A percentile compares a stretch with the other conserved stretches of the same genome.
phyloP scores from a whole-genome alignment of 1,140 invertebrate genomes.

The Reticulitermes speratus region DNA sequence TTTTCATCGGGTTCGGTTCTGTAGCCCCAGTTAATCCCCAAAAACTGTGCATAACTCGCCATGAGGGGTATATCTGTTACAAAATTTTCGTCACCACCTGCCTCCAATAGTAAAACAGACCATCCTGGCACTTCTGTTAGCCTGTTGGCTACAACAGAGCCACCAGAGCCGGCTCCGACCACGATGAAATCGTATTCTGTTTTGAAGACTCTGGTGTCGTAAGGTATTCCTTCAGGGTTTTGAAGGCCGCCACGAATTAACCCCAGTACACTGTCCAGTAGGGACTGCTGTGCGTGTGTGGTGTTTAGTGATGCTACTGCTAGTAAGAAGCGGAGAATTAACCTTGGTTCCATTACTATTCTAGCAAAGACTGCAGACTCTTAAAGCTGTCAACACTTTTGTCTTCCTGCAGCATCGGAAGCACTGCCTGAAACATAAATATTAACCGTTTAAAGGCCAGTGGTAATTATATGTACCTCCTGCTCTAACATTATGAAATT shows the following conservation, averaged over 20 bases:
- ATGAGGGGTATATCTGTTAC: not conserved
- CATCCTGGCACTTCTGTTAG: not conserved
- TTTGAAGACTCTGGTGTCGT: not conserved
- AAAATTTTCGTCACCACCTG: not conserved
- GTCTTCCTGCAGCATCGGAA: too few relatives aligned
- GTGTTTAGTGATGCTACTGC: not conserved
- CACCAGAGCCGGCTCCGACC: not conserved
- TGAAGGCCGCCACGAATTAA: not conserved
- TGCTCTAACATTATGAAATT: too few relatives aligned
- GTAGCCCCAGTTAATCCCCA: conserved; percentile 66
- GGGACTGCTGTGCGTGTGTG: not conserved
- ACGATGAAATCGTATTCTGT: conserved; percentile 1
- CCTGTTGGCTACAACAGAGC: conserved; percentile 17
- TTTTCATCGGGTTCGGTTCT: conserved; percentile 70
- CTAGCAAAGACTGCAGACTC: too few relatives aligned
- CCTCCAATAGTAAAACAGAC: not conserved
- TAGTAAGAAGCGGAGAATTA: not conserved
- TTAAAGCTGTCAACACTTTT: too few relatives aligned
- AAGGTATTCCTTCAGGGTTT: not conserved
- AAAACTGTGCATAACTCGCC: conserved; percentile 50
- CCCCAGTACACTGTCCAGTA: not conserved
- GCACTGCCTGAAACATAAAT: too few relatives aligned
- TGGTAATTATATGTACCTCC: too few relatives aligned
- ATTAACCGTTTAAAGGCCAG: too few relatives aligned
- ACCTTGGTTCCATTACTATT: not conserved